Evolutionary conservation across 1,140 invertebrate genomes (phyloP), one percentile per base, ranked within the genome.

Genomic region (Sycophila sp.): DNA sequence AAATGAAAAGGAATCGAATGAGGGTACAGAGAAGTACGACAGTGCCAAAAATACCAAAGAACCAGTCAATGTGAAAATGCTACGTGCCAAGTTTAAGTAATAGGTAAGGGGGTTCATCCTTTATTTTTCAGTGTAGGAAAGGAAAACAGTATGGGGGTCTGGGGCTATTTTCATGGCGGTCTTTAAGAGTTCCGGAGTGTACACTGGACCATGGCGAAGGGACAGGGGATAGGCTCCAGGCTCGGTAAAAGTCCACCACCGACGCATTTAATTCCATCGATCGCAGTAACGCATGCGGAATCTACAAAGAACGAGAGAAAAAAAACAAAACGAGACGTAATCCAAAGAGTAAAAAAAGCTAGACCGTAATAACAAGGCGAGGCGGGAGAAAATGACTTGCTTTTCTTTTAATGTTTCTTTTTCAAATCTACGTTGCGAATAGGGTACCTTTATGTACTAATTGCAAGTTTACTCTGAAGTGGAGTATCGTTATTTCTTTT

Each of bases 241-340:
- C 22, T 71, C 34, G 53, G 64, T 74, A 74, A 73, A 73, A 78
- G 78, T 76, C 84, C 83, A 86, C 80, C 83, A 85, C 83, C 84
- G 81, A 74, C 79, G 78, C 72, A 78, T 85, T 85, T 85, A 86
- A 83, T 83, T 86, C 84, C 85, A 85, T 83, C 82, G 83, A 85
- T 81, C 81, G 78, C 80, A 85, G 83, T 86, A 86, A 82, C 83
- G 82, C 84, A 86, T 86, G 84, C 84, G 82, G 82, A 84, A 86
- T 86, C 83, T 86, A 86, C 82, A 86, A 85, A 81, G 82, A 84
- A 72, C 32, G 62, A 65, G 32, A 71, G 62, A 67, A 67, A 67
- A 69, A 69, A 71, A 59, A 71, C 69, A 53, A 65, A 71, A 63
- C 59, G 40, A 63, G 47, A 71, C 62, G 45, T 71, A 71, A 71